A percentile compares a stretch with the other conserved stretches of the same genome.
These are phyloP conservation scores for Bungarus multicinctus DNA, from an alignment of 2,113 vertebrate species.

Conservation along the genomic window DNA sequence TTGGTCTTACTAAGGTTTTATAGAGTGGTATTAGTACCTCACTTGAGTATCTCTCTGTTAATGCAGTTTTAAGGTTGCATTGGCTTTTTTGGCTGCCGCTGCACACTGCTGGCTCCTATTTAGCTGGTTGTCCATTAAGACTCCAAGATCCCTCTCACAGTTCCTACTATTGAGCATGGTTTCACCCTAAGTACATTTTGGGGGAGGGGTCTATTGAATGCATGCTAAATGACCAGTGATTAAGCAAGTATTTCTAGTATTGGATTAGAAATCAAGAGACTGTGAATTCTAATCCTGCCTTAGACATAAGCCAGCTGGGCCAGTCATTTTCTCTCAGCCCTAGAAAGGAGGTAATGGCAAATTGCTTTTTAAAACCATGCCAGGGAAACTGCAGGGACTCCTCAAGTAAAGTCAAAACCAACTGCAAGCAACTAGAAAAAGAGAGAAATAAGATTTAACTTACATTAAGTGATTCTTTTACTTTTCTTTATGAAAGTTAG, in stretches of 20 bases:
- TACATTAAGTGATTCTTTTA: not conserved
- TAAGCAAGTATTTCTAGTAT: not conserved
- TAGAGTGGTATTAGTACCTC: no score
- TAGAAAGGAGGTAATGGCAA: not conserved
- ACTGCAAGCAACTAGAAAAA: not conserved
- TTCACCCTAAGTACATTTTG: not conserved
- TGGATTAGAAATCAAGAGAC: not conserved
- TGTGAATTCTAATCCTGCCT: not conserved
- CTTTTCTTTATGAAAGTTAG: not conserved
- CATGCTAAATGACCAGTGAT: not conserved
- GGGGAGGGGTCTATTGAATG: not conserved
- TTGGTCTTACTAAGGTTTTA: no score
- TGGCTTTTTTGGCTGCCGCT: no score
- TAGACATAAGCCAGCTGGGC: not conserved
- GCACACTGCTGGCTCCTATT: no score
- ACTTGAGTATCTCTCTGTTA: no score
- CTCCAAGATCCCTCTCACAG: no score
- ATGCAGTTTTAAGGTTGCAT: no score
- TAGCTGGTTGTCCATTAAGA: no score
- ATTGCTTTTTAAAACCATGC: not conserved
- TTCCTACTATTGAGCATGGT: no score
- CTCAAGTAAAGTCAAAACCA: not conserved
- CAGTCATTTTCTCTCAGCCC: not conserved
- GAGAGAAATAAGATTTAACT: not conserved
- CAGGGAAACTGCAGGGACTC: not conserved